Evolutionary conservation across 2,888 invertebrate genomes (phyloP), one percentile per base, ranked within the genome.

Genomic region (Drosophila demipolita): DNA sequence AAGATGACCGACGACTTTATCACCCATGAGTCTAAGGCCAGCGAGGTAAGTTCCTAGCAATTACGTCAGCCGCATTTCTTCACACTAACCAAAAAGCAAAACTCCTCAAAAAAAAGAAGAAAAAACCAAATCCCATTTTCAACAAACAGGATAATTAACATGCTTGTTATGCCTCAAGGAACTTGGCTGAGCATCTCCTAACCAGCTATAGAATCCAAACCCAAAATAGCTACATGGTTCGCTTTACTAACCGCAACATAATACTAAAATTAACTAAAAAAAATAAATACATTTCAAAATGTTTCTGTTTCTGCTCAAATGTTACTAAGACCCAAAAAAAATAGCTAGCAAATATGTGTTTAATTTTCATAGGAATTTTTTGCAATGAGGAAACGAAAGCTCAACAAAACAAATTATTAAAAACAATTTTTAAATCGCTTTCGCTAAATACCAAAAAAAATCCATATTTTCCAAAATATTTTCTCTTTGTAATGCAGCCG

Each of bases 1-100:
- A 92, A 92, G 78, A 89, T 93, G 70, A 91, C 92, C 9, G 93
- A 93, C 40, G 93, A 93, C 69, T 77, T 93, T 29, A 77, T 92
- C 40, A 91, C 91, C 23, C 89, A 89, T 48, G 89, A 92, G 57
- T 80, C 90, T 20, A 87, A 83, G 49, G 83, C 69, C 57, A 83
- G 75, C 65, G 87, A 87, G 90, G 87, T 87, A 82, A 90, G 87
- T 77, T 50, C 23, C 32, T 3, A 23, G 9, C 32, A 65, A 42
- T 17, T 9, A 12, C 20, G 29, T 20, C 29, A 20, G 36, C 55
- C 9, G 1, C 29, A n/a, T 26, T 6, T 11, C 26, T 15, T 53
- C 52, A n/a, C 15, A 65, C 62, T 73, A 63, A 66, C 63, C 42
- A 61, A 67, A 11, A 66, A 77, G 53, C 66, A 50, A 73, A 75